Evolutionary conservation across 53 echinoderm and acorn worm genomes (phyloP).

Genomic region (Arbacia lixula): DNA sequence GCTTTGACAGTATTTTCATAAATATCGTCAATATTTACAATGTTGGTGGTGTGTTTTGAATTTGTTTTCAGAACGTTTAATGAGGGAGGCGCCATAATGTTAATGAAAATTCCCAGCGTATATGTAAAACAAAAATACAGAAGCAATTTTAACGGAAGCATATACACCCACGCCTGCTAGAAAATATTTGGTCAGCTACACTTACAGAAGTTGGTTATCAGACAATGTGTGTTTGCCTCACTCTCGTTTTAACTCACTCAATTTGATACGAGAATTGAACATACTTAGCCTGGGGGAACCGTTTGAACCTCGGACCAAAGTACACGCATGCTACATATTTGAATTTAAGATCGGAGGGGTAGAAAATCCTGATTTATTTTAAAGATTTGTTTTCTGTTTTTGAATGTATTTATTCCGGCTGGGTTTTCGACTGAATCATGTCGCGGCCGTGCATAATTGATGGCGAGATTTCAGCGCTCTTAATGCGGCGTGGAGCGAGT

Average conservation of each 20-base stretch:
- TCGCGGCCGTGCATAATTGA: conserved; percentile 44
- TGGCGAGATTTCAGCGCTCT: conserved; percentile 41
- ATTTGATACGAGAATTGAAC: background rate
- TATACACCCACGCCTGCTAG: too few species aligned
- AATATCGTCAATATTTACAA: too few species aligned
- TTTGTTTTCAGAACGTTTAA: too few species aligned
- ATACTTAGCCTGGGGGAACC: background rate
- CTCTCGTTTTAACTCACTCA: background rate
- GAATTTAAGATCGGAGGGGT: conserved; percentile 49
- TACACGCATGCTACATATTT: conserved; percentile 45
- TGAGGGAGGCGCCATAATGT: too few species aligned
- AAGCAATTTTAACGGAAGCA: too few species aligned
- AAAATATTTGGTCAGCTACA: too few species aligned
- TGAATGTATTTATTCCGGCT: conserved; percentile 31
- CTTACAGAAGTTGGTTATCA: too few species aligned
- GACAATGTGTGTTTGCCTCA: too few species aligned
- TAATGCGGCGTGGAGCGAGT: conserved; percentile 36
- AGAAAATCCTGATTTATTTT: conserved; percentile 56
- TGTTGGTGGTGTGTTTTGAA: too few species aligned
- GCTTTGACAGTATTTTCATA: too few species aligned
- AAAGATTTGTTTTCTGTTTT: conserved; percentile 46
- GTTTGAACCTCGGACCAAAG: conserved; percentile 52
- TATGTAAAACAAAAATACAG: too few species aligned
- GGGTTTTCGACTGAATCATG: conserved; percentile 41
- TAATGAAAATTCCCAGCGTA: too few species aligned